Evolutionary conservation across 2,888 invertebrate species (phyloP), one percentile per base, ranked within the genome.

Genomic region (Pachliopta kotzebuea): DNA sequence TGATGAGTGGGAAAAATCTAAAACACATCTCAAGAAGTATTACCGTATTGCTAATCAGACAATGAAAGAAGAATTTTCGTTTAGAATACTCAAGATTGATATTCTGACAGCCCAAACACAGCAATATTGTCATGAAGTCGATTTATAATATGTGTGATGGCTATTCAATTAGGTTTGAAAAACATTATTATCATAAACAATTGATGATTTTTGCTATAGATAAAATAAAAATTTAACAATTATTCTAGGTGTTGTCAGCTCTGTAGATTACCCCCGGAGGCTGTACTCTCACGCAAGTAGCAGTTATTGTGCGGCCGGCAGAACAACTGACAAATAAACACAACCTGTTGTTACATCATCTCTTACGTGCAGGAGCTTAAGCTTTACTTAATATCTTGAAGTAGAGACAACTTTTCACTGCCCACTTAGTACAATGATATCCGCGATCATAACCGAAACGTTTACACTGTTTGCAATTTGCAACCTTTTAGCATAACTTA

Each of bases 331-430:
- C 86, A 88, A 84, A 88, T 82, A 84, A 81, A 86, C 86, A 79
- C 81, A 85, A 81, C 79, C 85, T 80, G 85, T 84, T 84, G 84
- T 86, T 86, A 84, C 85, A 80, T 83, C 84, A 87, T 80, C 81
- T 81, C 81, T 79, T 78, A 79, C 77, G 78, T 74, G 76, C 75
- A 71, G 74, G 70, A 71, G 70, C 63, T 74, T 74, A 71, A 71
- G 67, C 69, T 73, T 72, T 70, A 61, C 65, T 63, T 62, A 64
- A 64, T 67, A 57, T 65, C 65, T 54, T n/a, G 60, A 62, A 56
- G 57, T 61, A 26, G 42, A 54, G 60, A 58, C 63, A 61, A 55
- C 58, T 54, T 56, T 60, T 59, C 59, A 55, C 60, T 58, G 58
- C 62, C 62, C 65, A 65, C 58, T 58, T 49, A 29, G 21, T 50